Percentiles rank a stretch among this genome's conserved stretches.
phyloP scores from a whole-genome alignment of 2,888 invertebrate genomes.

The Trachelus troglodyta region DNA sequence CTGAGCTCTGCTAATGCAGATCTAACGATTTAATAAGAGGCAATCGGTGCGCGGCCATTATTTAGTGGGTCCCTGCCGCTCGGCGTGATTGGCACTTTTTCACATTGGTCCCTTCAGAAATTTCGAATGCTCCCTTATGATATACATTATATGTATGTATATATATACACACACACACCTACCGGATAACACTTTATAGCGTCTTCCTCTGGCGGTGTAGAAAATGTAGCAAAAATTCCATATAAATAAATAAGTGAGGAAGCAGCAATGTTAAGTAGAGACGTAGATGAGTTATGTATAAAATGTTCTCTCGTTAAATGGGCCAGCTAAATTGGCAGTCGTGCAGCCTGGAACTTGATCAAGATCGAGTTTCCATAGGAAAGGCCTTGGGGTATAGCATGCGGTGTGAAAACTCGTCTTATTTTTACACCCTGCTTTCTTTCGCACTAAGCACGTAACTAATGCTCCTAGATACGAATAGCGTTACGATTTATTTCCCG shows the following conservation, averaged over 20 bases:
- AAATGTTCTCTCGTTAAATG: background rate
- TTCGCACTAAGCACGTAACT: conserved; percentile 30
- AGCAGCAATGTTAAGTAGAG: background rate
- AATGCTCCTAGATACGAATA: conserved; percentile 31
- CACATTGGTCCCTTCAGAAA: background rate
- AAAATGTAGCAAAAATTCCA: background rate
- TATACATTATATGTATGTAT: background rate
- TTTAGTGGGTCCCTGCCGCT: conserved; percentile 45
- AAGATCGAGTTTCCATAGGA: conserved; percentile 1
- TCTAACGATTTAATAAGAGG: conserved; percentile 62
- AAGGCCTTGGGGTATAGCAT: background rate
- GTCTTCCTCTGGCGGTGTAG: background rate
- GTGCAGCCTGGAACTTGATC: background rate
- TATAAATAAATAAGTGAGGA: background rate
- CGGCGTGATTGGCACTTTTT: conserved; percentile 53
- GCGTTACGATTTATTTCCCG: conserved; percentile 43
- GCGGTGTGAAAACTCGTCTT: conserved; percentile 23
- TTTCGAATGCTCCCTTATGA: background rate
- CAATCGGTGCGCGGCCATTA: conserved; percentile 45
- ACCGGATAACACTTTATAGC: background rate
- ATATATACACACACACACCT: too few relatives aligned
- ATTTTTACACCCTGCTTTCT: conserved; percentile 36
- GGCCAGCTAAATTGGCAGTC: background rate
- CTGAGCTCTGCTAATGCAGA: conserved; percentile 55
- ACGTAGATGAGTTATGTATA: background rate